Percentiles rank a stretch among this genome's conserved stretches.
Evolutionary conservation across 1,140 invertebrate species (phyloP).

Genomic region (Drosophila rufa): DNA sequence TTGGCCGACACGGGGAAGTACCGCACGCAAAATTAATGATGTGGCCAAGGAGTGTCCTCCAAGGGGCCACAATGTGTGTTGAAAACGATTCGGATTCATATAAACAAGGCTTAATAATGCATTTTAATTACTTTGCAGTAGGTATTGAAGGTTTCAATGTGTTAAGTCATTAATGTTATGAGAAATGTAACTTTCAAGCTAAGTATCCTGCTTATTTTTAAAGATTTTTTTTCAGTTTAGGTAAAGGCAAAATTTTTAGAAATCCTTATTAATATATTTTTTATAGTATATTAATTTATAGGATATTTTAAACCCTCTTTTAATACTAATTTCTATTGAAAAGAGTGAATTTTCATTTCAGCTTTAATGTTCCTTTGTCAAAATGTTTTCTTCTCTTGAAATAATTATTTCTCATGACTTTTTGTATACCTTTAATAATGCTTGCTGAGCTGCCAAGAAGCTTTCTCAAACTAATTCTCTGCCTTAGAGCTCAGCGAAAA

Average conservation of each 20-base stretch:
- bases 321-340: too few species aligned
- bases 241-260: too few species aligned
- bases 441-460: constrained; percentile 1
- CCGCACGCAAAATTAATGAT: constrained; percentile 30
- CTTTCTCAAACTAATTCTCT: background rate
- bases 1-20: constrained; percentile 28
- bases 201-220: too few species aligned
- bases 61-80: constrained; percentile 13
- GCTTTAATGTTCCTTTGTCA: background rate
- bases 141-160: background rate
- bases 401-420: too few species aligned
- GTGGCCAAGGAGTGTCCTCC: constrained; percentile 9
- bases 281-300: too few species aligned
- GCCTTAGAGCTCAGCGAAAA: background rate
- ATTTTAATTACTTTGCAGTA: background rate
- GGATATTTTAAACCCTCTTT: too few species aligned
- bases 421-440: background rate
- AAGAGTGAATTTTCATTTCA: background rate
- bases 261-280: too few species aligned
- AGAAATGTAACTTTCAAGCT: background rate
- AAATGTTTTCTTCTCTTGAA: background rate
- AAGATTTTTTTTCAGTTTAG: too few species aligned
- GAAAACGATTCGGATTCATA: background rate
- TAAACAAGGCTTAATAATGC: background rate
- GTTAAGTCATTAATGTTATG: too few species aligned